A percentile compares a stretch with the other conserved stretches of the same genome.
phyloP scores from a whole-genome alignment of 2,888 invertebrate genomes.

The Drosophila hamatofila region DNA sequence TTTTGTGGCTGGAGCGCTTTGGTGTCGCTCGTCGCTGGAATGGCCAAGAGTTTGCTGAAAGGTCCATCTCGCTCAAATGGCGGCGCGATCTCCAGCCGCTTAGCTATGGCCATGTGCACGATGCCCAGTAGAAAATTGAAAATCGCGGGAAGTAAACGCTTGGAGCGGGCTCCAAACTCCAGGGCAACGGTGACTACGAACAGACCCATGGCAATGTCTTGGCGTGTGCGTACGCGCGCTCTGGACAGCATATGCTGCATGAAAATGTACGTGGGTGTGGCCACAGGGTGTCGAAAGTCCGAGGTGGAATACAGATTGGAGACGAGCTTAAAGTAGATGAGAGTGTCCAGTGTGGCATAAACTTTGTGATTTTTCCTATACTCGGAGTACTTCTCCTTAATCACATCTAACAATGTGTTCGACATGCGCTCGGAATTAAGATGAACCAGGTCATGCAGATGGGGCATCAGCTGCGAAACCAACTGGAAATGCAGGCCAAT shows the following conservation, averaged over 20 bases:
- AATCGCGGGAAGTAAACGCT: conserved; percentile 92
- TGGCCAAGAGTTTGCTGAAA: conserved; percentile 87
- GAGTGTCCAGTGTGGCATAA: conserved; percentile 89
- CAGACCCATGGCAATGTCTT: conserved; percentile 91
- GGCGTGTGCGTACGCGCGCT: conserved; percentile 88
- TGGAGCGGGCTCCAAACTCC: conserved; percentile 92
- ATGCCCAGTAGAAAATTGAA: conserved; percentile 92
- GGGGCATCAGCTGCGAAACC: conserved; percentile 87
- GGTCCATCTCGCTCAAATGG: conserved; percentile 88
- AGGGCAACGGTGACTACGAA: conserved; percentile 90
- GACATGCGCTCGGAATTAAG: conserved; percentile 89
- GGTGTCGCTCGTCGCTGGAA: conserved; percentile 81
- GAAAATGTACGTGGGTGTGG: conserved; percentile 93
- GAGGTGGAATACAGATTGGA: conserved; percentile 94
- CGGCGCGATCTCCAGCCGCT: conserved; percentile 88
- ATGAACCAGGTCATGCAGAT: conserved; percentile 90
- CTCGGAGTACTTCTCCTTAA: conserved; percentile 90
- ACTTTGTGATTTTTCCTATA: conserved; percentile 87
- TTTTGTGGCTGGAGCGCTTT: conserved; percentile 64
- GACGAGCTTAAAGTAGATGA: conserved; percentile 92
- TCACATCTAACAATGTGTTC: conserved; percentile 88
- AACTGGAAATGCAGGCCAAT: conserved; percentile 87
- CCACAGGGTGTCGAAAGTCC: conserved; percentile 94
- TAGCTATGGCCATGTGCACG: conserved; percentile 90
- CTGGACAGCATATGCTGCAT: conserved; percentile 92